Evolutionary conservation across 2,113 vertebrate genomes (phyloP).

Genomic region (Erythrocebus patas): DNA sequence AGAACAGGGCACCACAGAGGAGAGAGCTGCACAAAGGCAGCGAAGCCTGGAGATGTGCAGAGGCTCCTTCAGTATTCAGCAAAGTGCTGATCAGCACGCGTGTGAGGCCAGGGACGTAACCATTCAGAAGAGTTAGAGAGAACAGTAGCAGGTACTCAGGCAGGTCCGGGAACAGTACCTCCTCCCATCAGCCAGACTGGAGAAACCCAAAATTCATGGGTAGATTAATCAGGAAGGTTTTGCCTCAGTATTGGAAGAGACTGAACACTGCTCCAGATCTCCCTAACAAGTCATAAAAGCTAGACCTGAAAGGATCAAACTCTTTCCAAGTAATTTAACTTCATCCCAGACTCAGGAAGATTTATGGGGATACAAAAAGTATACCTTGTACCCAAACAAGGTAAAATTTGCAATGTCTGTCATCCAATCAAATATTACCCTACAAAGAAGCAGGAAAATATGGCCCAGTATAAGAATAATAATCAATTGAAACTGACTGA

Average conservation of each 20-base stretch:
- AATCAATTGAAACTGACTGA: not conserved
- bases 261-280: not conserved
- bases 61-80: not conserved
- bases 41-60: not conserved
- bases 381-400: not conserved
- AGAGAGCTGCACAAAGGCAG: not conserved
- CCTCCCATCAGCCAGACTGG: not conserved
- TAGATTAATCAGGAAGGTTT: not conserved
- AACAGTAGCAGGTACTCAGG: not conserved
- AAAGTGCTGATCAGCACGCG: not conserved
- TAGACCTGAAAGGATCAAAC: not conserved
- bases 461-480: not conserved
- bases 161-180: not conserved
- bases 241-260: not conserved
- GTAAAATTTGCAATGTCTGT: not conserved
- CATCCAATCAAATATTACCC: not conserved
- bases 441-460: not conserved
- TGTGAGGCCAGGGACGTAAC: not conserved
- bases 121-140: not conserved
- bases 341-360: not conserved
- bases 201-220: not conserved
- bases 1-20: not conserved
- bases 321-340: not conserved
- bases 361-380: not conserved
- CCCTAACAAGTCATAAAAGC: not conserved